phyloP scores from a whole-genome alignment of 2,113 vertebrate species.

The Rhinolophus ferrumequinum region DNA sequence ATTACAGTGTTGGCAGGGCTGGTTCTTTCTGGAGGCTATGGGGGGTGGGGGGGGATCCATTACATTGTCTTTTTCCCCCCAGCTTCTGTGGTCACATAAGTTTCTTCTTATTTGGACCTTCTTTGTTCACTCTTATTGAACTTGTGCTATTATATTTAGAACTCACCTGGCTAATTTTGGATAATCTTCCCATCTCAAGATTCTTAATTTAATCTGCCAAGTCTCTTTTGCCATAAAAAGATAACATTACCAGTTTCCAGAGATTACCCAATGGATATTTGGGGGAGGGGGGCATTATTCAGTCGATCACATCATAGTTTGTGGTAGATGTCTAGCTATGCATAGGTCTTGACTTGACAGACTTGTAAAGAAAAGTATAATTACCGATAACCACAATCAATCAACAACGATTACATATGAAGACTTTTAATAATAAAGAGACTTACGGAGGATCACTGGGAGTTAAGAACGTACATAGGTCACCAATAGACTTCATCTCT shows the following conservation, averaged over 20 bases:
- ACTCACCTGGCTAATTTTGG: background rate
- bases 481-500: background rate
- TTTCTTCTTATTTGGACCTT: background rate
- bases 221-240: background rate
- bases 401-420: background rate
- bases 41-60: background rate
- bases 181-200: background rate
- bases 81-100: background rate
- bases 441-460: background rate
- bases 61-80: background rate
- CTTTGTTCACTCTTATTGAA: background rate
- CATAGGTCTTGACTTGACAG: background rate
- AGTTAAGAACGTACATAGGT: background rate
- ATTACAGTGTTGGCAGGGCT: background rate
- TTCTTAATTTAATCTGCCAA: background rate
- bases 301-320: background rate
- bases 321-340: background rate
- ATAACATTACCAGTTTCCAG: background rate
- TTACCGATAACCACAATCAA: background rate
- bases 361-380: background rate
- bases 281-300: rapidly evolving
- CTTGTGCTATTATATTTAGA: background rate
- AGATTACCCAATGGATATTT: background rate
- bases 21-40: background rate
- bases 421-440: background rate